These are phyloP conservation scores for Alosa alosa DNA, from an alignment of 2,113 vertebrate genomes.

Conservation along the genomic window DNA sequence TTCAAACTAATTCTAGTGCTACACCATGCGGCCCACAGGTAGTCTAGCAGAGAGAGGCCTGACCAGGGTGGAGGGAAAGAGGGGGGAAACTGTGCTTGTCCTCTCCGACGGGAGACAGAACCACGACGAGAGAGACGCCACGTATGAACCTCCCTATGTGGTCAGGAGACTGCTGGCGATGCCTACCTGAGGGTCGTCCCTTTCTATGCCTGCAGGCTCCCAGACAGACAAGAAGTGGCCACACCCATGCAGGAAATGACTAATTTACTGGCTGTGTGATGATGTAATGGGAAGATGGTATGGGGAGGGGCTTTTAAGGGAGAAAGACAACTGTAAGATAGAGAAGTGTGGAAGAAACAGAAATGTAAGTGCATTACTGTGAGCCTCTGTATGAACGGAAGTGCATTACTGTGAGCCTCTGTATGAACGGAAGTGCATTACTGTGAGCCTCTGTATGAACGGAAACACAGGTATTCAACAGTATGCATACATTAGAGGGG, in stretches of 20 bases:
- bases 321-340: too few relatives aligned
- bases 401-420: too few relatives aligned
- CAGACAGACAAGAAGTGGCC: slow-evolving; percentile 45
- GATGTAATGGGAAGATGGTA: background rate
- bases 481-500: too few relatives aligned
- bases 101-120: accelerated
- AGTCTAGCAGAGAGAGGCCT: slow-evolving; percentile 70
- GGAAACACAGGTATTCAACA: too few relatives aligned
- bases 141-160: slow-evolving; percentile 53
- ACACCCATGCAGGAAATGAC: slow-evolving; percentile 59
- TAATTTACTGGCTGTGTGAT: slow-evolving; percentile 55
- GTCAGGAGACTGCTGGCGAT: slow-evolving; percentile 53
- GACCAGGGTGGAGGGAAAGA: background rate
- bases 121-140: slow-evolving; percentile 5
- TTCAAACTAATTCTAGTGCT: too few relatives aligned
- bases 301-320: background rate
- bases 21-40: slow-evolving; percentile 55
- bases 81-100: slow-evolving; percentile 17
- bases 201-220: slow-evolving; percentile 70
- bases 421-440: too few relatives aligned
- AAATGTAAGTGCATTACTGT: too few relatives aligned
- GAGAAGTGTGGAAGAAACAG: too few relatives aligned
- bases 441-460: too few relatives aligned
- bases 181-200: slow-evolving; percentile 49
- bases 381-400: too few relatives aligned